A percentile compares a stretch with the other conserved stretches of the same genome.
phyloP scores from a whole-genome alignment of 2,113 vertebrate genomes.

The Lepidothrix coronata region DNA sequence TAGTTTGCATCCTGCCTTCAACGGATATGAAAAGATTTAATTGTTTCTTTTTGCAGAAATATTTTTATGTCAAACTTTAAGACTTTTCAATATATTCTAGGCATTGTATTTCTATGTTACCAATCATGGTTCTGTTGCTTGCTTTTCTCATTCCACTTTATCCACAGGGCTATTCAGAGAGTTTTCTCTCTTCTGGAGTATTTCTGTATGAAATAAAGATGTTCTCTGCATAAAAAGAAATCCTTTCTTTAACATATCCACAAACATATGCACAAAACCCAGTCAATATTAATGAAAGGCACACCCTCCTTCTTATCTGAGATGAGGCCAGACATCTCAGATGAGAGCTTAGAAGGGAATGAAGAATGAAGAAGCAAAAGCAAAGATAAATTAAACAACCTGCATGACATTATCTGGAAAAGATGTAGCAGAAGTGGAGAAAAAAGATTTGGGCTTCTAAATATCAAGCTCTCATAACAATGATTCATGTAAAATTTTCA shows the following conservation, averaged over 20 bases:
- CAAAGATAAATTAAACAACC: neutral
- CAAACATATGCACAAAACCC: neutral
- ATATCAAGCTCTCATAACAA: neutral
- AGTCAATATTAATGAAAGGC: neutral
- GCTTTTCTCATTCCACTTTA: neutral
- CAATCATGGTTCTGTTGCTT: accelerated
- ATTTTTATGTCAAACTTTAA: neutral
- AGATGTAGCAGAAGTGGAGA: neutral
- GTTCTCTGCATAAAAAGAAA: neutral
- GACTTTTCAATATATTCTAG: neutral
- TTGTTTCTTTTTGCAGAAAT: neutral
- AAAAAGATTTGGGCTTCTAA: neutral
- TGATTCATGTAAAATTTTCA: neutral
- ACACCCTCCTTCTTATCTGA: neutral
- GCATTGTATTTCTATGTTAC: neutral
- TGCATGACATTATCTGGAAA: neutral
- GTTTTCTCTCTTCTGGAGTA: neutral
- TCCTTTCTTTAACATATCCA: neutral
- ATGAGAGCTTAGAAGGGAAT: neutral
- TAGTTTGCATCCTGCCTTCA: neutral
- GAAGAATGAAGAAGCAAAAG: neutral
- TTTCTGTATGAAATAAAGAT: neutral
- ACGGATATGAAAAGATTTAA: neutral
- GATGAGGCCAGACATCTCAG: neutral
- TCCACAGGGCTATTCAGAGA: neutral